A percentile compares a stretch with the other conserved stretches of the same genome.
phyloP scores from a whole-genome alignment of 2,888 invertebrate genomes.

The Dryadula phaetusa region DNA sequence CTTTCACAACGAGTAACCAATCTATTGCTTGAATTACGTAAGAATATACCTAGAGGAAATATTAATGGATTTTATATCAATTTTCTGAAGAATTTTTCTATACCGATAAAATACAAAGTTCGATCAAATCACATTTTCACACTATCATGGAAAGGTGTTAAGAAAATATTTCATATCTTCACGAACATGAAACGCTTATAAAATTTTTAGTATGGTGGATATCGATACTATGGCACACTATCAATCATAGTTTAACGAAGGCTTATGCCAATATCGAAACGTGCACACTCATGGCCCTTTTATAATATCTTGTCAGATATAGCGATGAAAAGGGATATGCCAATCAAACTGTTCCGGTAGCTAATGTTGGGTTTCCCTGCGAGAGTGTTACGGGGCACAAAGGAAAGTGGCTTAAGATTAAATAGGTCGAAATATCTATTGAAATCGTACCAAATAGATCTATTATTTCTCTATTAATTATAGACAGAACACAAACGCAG shows the following conservation, averaged over 20 bases:
- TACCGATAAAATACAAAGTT: conserved; percentile 27
- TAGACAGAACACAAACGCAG: neutral
- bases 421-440: conserved; percentile 33
- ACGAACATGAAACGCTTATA: conserved; percentile 65
- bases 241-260: conserved; percentile 80
- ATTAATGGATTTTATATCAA: conserved; percentile 3
- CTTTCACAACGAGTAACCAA: too few species aligned
- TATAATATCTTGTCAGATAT: conserved; percentile 60
- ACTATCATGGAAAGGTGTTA: conserved; percentile 39
- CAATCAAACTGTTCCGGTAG: conserved; percentile 49
- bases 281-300: conserved; percentile 74
- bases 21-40: too few species aligned
- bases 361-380: conserved; percentile 45
- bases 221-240: conserved; percentile 69
- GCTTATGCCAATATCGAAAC: conserved; percentile 75
- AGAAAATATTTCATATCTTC: conserved; percentile 51
- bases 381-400: conserved; percentile 29
- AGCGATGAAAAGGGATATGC: conserved; percentile 54
- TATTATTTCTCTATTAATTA: neutral
- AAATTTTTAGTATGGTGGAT: conserved; percentile 56
- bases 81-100: conserved; percentile 15
- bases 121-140: conserved; percentile 35
- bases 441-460: conserved; percentile 25
- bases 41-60: too few species aligned
- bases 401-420: conserved; percentile 32